Evolutionary conservation across 2,888 invertebrate species (phyloP), one percentile per base, ranked within the genome.

Genomic region (Drosophila meridiana): DNA sequence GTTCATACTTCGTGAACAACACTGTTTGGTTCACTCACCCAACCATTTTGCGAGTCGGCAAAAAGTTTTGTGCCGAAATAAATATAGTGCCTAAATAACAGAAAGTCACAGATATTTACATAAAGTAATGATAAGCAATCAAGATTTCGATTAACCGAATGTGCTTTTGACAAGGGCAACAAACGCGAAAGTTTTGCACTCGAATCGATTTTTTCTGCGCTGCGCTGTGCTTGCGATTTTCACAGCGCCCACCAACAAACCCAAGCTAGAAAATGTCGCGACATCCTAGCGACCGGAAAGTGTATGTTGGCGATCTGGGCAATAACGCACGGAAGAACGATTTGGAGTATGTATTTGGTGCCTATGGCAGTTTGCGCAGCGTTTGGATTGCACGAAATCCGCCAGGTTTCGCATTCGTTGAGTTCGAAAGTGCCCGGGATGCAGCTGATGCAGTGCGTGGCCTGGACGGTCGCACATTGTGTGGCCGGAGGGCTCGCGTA

Each of bases 371-470:
- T 1, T 94, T 99, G 85, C 95, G 97, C 89, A 98, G 98, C 94
- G 98, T 99, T 53, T 99, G 99, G 99, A 98, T 99, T n/a, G 99
- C 99, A 0, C 95, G 98, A 83, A 98, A 99, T 93, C 93, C 93
- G 13, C 98, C 99, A 68, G 99, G 98, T 61, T 98, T 98, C 93
- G 98, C 98, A 8, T 98, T 98, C 93, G 97, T 98, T 2, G 98
- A 98, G 92, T 98, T 97, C 92, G 98, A 98, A 94, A 98, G 99
- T 93, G 95, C 97, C 7, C 83, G 93, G 77, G 99, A 99, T 93
- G 98, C 98, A 11, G 97, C 98, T 90, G 98, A 98, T 93, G 97
- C 98, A 34, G 97, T 98, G 72, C 91, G 95, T 52, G 95, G 95
- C 13, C 91, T 95, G 92, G 96, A 97, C 92, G 97, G 97, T 0